Conservation (phyloP, 35 echinoderm and acorn worm species). For the Patiria miniata region DNA sequence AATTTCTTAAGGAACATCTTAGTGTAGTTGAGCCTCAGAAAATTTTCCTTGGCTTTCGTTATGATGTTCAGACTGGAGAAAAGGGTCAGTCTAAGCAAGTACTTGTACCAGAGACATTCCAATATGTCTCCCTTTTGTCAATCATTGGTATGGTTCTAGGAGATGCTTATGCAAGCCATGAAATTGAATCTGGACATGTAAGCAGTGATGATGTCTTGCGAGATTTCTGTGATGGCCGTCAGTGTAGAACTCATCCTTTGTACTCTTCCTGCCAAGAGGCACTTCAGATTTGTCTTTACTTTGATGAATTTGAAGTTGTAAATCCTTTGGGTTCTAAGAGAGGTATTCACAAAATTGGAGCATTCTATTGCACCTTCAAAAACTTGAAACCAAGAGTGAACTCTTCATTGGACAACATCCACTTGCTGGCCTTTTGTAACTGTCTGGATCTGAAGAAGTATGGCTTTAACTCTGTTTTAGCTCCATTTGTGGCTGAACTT, state of each 20-base stretch:
- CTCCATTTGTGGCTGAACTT: slow-evolving; percentile 60
- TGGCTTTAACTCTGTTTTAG: slow-evolving; percentile 49
- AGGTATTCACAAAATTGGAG: slow-evolving; percentile 66
- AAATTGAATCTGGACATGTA: slow-evolving; percentile 17
- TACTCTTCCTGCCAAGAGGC: not conserved
- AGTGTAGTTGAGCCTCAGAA: not conserved
- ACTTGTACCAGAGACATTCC: slow-evolving; percentile 10
- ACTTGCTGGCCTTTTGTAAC: slow-evolving; percentile 43
- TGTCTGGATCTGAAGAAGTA: slow-evolving; percentile 59
- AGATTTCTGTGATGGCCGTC: slow-evolving; percentile 56
- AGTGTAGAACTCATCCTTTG: slow-evolving; percentile 44
- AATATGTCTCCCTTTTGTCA: slow-evolving; percentile 33
- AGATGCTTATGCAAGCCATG: slow-evolving; percentile 6
- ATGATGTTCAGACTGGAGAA: slow-evolving; percentile 32
- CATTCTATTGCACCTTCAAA: slow-evolving; percentile 45
- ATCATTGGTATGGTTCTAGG: slow-evolving; percentile 17
- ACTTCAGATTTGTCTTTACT: slow-evolving; percentile 51
- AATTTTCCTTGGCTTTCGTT: slow-evolving; percentile 29
- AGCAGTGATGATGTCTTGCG: slow-evolving; percentile 37
- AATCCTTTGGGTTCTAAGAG: slow-evolving; percentile 60
- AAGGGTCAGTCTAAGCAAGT: slow-evolving; percentile 8
- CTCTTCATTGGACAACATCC: slow-evolving; percentile 43
- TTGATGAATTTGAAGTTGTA: slow-evolving; percentile 69
- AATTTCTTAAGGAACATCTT: slow-evolving; percentile 11
- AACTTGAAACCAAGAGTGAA: slow-evolving; percentile 49